A percentile compares a stretch with the other conserved stretches of the same genome.
These are phyloP conservation scores for Incurvaria masculella DNA, from an alignment of 2,888 invertebrate genomes.

Conservation along the genomic window DNA sequence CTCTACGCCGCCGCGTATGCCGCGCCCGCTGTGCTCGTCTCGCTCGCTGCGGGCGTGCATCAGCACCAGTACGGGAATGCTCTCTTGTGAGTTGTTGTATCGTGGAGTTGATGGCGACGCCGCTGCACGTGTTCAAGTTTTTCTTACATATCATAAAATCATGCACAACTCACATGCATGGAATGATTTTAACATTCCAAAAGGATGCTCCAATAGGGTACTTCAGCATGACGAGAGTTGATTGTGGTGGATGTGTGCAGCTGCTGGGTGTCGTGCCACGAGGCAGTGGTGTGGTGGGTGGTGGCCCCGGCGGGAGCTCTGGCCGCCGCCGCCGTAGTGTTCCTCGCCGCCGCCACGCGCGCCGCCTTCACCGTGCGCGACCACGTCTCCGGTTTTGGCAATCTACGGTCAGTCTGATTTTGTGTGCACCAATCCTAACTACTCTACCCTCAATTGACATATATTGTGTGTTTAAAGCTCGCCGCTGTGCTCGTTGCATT, in stretches of 20 bases:
- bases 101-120: too few species aligned
- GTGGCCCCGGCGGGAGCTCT: conserved; percentile 85
- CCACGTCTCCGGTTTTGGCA: conserved; percentile 84
- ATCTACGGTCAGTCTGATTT: conserved; percentile 56
- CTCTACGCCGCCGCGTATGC: conserved; percentile 92
- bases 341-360: conserved; percentile 80
- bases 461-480: neutral
- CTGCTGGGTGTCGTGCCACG: conserved; percentile 94
- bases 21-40: conserved; percentile 86
- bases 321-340: conserved; percentile 73
- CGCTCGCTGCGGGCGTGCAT: conserved; percentile 86
- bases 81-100: conserved; percentile 85
- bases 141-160: too few species aligned
- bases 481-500: too few species aligned
- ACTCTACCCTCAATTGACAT: neutral
- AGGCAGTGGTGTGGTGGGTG: conserved; percentile 93
- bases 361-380: conserved; percentile 91
- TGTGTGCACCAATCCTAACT: too few species aligned
- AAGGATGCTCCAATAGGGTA: too few species aligned
- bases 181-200: too few species aligned
- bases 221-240: too few species aligned
- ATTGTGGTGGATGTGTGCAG: too few species aligned
- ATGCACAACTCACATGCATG: too few species aligned
- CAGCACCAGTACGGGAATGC: conserved; percentile 95
- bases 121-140: too few species aligned